Evolutionary conservation across 2,888 invertebrate species (phyloP).

Genomic region (Notodonta dromedarius): DNA sequence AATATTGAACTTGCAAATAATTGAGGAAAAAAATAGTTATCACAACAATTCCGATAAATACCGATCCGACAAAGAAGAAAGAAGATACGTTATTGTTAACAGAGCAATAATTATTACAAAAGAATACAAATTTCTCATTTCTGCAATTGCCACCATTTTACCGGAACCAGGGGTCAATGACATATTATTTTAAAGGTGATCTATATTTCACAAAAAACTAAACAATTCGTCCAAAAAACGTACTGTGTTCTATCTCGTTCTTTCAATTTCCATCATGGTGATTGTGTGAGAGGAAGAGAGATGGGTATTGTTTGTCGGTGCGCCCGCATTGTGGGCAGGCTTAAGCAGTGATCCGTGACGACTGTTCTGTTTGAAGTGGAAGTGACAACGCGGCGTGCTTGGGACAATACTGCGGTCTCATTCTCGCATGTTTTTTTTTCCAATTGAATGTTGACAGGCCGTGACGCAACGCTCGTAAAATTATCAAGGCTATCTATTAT

Average conservation of each 20-base stretch:
- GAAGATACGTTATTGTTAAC: too few species aligned
- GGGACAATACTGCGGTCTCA: slow-evolving; percentile 56
- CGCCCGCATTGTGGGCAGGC: slow-evolving; percentile 70
- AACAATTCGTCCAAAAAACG: slow-evolving; percentile 63
- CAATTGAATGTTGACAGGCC: slow-evolving; percentile 57
- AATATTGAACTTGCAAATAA: too few species aligned
- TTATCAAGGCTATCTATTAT: slow-evolving; percentile 58
- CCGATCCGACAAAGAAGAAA: too few species aligned
- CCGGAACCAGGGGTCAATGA: slow-evolving; percentile 67
- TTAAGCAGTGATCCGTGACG: slow-evolving; percentile 74
- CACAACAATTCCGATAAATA: not conserved
- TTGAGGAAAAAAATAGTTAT: too few species aligned
- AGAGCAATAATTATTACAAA: slow-evolving; percentile 10
- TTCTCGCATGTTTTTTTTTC: slow-evolving; percentile 68
- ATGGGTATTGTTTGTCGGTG: slow-evolving; percentile 48
- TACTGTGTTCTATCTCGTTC: slow-evolving; percentile 51
- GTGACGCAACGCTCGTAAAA: slow-evolving; percentile 61
- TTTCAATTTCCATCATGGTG: slow-evolving; percentile 19
- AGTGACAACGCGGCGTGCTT: slow-evolving; percentile 58
- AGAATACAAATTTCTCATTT: slow-evolving; percentile 36
- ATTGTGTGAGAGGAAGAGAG: slow-evolving; percentile 51
- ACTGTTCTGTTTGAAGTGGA: slow-evolving; percentile 74
- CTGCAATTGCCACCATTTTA: slow-evolving; percentile 47
- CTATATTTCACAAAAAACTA: slow-evolving; percentile 78
- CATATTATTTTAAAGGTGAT: slow-evolving; percentile 77